Evolutionary conservation across 2,797 vertebrate species (phyloP).

Genomic region (Aeoliscus strigatus): DNA sequence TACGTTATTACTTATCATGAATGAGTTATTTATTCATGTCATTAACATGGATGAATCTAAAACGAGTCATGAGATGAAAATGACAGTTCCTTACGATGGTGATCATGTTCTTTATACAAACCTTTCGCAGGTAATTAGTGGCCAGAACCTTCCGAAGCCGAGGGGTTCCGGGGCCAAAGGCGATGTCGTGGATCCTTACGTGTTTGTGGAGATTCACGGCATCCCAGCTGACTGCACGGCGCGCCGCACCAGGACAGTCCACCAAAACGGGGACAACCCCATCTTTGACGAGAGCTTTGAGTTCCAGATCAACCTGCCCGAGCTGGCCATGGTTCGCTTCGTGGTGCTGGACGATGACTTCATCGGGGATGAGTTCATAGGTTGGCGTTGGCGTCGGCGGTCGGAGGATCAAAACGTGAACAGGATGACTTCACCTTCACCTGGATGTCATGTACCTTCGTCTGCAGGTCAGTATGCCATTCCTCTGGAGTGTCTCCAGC

Average conservation of each 20-base stretch:
- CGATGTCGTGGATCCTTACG: conserved; percentile 90
- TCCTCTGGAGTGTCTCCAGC: conserved; percentile 90
- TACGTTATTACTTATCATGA: too few relatives aligned
- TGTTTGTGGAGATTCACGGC: conserved; percentile 93
- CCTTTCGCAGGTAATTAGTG: conserved; percentile 81
- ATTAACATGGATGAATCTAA: too few relatives aligned
- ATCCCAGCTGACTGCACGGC: conserved; percentile 92
- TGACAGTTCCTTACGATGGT: too few relatives aligned
- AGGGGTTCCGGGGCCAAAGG: conserved; percentile 90
- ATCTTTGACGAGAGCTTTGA: conserved; percentile 96
- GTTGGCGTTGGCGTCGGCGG: conserved; percentile 58
- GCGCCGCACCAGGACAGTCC: conserved; percentile 87
- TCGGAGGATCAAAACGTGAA: too few relatives aligned
- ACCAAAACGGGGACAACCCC: conserved; percentile 89
- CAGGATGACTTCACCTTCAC: too few relatives aligned
- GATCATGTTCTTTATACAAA: neutral
- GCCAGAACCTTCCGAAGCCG: conserved; percentile 91
- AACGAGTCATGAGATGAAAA: too few relatives aligned
- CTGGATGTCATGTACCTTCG: neutral
- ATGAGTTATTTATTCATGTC: too few relatives aligned
- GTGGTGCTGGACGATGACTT: conserved; percentile 93
- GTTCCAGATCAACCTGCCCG: conserved; percentile 93
- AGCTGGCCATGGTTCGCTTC: conserved; percentile 93
- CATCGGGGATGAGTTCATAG: conserved; percentile 95
- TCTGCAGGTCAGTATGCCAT: conserved; percentile 86